Evolutionary conservation across 2,797 vertebrate genomes (phyloP).

Genomic region (Hirundo rustica): DNA sequence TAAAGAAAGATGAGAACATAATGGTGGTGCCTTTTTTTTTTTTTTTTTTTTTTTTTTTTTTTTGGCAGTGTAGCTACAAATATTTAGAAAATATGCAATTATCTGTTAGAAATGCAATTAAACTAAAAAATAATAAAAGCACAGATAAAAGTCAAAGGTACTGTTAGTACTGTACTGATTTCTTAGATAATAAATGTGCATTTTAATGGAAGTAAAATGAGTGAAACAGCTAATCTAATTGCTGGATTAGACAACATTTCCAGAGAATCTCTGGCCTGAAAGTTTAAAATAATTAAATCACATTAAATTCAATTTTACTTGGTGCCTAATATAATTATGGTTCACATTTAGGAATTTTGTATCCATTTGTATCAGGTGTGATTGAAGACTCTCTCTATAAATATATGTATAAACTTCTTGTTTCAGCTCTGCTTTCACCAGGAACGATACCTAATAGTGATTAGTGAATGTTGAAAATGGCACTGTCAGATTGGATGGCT

Average conservation of each 20-base stretch:
- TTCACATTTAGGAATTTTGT: background rate
- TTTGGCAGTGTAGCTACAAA: background rate
- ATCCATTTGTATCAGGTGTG: background rate
- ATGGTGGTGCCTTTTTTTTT: background rate
- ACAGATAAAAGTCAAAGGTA: background rate
- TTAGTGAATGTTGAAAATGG: background rate
- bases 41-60: background rate
- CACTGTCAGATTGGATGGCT: background rate
- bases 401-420: background rate
- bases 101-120: background rate
- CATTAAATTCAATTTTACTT: background rate
- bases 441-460: background rate
- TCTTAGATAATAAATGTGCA: background rate
- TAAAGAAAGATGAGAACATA: background rate
- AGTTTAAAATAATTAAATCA: background rate
- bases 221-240: background rate
- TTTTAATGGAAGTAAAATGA: background rate
- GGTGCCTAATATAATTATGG: background rate
- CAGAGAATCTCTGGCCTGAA: background rate
- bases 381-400: background rate
- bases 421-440: background rate
- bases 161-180: background rate
- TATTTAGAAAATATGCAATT: background rate
- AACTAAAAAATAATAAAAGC: background rate
- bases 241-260: background rate